Evolutionary conservation across 2,113 vertebrate genomes (phyloP), one percentile per base, ranked within the genome.

Genomic region (Pavo muticus): DNA sequence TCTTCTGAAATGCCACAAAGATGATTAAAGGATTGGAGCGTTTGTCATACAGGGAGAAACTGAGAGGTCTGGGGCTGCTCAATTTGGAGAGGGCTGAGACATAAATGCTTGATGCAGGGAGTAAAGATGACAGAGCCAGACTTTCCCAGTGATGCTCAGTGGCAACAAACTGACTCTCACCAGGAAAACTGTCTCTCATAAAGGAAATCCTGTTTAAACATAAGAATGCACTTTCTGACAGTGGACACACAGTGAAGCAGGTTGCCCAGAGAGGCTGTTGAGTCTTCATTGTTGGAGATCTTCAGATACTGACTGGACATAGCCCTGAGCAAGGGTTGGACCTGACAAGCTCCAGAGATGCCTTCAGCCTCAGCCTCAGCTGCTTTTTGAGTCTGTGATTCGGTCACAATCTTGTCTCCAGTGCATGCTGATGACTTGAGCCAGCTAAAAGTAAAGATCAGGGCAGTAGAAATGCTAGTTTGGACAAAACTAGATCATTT

Each of bases 231-330:
- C 2, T 23, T 27, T 90, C 60, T 47, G 37, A 40, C 11, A 20
- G 7, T 63, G 9, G 16, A 44, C 40, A 32, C 40, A 32, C 3
- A 42, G 2, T 2, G 30, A 24, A 82, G 45, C 20, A 54, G 11
- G 4, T 48, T 82, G n/a, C 63, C 75, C 17, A 50, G 42, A 25
- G 76, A 64, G 18, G 4, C 21, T 32, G 61, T 71, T 23, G 20
- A 17, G 12, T 48, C 29, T 65, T 18, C 39, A 21, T 24, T 37
- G 19, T 76, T 67, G 10, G 6, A n/a, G 50, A 48, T 37, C 23
- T 10, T 59, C 27, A 32, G 42, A 74, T 25, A n/a, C 6, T 1
- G 0, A 32, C 1, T 6, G 39, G 50, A 21, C 3, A 3, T 0
- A 0, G 11, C 27, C 39, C 74, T 39, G 54, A 39, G 60, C 35